Evolutionary conservation across 2,797 vertebrate genomes (phyloP), one percentile per base, ranked within the genome.

Genomic region (Eleutherodactylus coqui): DNA sequence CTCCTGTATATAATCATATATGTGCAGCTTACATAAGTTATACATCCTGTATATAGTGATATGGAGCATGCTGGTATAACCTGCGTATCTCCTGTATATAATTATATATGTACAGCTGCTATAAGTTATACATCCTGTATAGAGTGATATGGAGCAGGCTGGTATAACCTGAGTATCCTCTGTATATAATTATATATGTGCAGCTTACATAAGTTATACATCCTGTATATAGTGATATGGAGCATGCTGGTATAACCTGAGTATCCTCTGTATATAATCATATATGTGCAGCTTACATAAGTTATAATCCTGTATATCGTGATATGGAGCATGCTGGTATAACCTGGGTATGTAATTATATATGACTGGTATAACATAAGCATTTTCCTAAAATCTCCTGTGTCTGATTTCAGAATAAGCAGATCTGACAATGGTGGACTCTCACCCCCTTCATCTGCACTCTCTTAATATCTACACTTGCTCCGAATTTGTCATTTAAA

Each of bases 401-500:
- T 6, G 0, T 32, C 8, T 76, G 10, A 91, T 90, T 89, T 90
- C 89, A 87, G 87, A 58, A 16, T 79, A 69, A 82, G 75, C 29
- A 75, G 24, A 75, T 73, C 38, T 81, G 77, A 82, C 82, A 90
- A 86, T 41, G 90, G 90, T 89, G 88, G 90, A 91, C 91, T 92
- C 89, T 89, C 90, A 91, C 88, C 90, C 82, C 90, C 91, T 91
- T 89, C 87, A 88, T 91, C 92, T 88, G 89, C 92, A 93, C 94
- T 93, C 93, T 93, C 94, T 92, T 93, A 91, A 92, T 91, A 94
- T 92, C 92, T 90, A 91, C 93, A 91, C 92, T 90, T 93, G 93
- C 93, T 95, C 91, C 94, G 93, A 94, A 94, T 94, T 95, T 95
- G 94, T 94, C 94, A 95, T 93, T 94, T 93, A 92, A 94, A 72